A percentile compares a stretch with the other conserved stretches of the same genome.
Conservation (phyloP, 2,113 vertebrate species). For the Xiphophorus couchianus region DNA sequence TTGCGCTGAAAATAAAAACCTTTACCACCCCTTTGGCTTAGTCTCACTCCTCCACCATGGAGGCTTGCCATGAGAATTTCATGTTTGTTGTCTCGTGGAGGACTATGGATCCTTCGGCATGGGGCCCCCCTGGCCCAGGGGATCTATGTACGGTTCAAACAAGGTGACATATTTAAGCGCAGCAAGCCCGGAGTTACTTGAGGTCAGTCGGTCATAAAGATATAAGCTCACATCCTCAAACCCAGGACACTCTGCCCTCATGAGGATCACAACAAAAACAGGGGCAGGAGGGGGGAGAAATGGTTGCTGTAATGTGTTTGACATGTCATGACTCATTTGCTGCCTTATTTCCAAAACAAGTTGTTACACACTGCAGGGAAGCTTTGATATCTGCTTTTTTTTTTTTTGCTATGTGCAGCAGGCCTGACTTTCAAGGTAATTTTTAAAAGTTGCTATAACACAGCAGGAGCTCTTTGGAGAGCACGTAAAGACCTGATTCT, state of each 20-base stretch:
- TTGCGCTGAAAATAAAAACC: background rate
- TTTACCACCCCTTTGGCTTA: conserved; percentile 1
- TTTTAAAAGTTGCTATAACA: conserved; percentile 6
- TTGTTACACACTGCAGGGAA: conserved; percentile 4
- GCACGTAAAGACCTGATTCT: conserved; percentile 4
- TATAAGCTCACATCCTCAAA: conserved; percentile 39
- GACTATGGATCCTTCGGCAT: background rate
- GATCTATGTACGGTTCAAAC: conserved; percentile 52
- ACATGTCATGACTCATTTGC: conserved; percentile 46
- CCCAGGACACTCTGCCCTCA: conserved; percentile 49
- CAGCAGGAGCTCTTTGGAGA: background rate
- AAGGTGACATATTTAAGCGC: conserved; percentile 52
- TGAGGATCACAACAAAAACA: conserved; percentile 37
- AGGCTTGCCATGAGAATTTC: background rate
- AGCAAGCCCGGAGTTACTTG: conserved; percentile 34
- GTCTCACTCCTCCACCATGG: background rate
- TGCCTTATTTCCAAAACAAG: conserved; percentile 20
- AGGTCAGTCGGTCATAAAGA: conserved; percentile 46
- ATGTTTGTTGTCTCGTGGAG: background rate
- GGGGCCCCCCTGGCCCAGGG: background rate
- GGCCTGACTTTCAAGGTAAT: conserved; percentile 1
- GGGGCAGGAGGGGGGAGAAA: conserved; percentile 5
- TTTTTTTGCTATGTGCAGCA: conserved; percentile 7
- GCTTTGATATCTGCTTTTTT: conserved; percentile 25
- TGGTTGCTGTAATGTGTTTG: conserved; percentile 36